A percentile compares a stretch with the other conserved stretches of the same genome.
Evolutionary conservation across 2,888 invertebrate species (phyloP).

Genomic region (Colletes collaris): DNA sequence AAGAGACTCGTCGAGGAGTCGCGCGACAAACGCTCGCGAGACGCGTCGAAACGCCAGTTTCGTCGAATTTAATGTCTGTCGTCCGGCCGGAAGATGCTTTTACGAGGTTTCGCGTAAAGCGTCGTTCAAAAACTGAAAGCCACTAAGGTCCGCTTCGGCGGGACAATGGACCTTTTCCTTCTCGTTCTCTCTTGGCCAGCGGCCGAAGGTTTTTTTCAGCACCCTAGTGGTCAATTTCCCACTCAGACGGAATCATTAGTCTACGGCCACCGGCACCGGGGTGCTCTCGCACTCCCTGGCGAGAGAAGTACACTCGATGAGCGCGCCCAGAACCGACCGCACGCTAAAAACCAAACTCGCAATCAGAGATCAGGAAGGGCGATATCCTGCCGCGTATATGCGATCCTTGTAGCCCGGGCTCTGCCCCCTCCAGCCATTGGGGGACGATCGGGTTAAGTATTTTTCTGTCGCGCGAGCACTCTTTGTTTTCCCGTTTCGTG

Average conservation of each 20-base stretch:
- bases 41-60: slow-evolving; percentile 7
- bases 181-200: slow-evolving; percentile 43
- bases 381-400: slow-evolving; percentile 3
- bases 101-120: slow-evolving; percentile 40
- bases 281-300: slow-evolving; percentile 57
- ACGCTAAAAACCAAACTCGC: slow-evolving; percentile 71
- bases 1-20: too few species aligned
- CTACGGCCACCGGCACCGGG: slow-evolving; percentile 68
- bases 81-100: slow-evolving; percentile 18
- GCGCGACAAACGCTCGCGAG: background rate
- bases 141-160: slow-evolving; percentile 45
- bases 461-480: background rate
- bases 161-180: slow-evolving; percentile 55
- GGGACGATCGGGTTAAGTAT: slow-evolving; percentile 3
- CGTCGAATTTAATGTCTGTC: background rate
- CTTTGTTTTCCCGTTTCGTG: background rate
- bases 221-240: slow-evolving; percentile 81
- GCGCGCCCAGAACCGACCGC: slow-evolving; percentile 47
- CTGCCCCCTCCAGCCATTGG: background rate
- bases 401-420: background rate
- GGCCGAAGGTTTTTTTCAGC: slow-evolving; percentile 78
- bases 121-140: slow-evolving; percentile 66
- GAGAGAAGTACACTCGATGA: slow-evolving; percentile 73
- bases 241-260: slow-evolving; percentile 82
- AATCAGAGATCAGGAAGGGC: slow-evolving; percentile 60